phyloP scores from a whole-genome alignment of 2,797 vertebrate genomes.

The Rhinichthys osculus region DNA sequence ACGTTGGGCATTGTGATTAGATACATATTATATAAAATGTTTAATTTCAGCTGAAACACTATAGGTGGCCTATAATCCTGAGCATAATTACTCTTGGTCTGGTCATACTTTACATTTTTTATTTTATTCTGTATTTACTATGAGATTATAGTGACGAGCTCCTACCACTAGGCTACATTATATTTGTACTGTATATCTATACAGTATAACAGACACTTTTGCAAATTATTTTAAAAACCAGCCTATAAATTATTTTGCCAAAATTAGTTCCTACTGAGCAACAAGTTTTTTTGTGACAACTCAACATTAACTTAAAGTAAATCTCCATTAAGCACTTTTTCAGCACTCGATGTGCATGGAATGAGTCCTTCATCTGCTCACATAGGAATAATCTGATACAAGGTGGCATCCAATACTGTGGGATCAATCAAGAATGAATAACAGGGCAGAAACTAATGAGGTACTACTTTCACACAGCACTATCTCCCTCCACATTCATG shows the following conservation, averaged over 20 bases:
- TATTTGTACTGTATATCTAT: not conserved
- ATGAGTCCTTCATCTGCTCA: conserved; percentile 40
- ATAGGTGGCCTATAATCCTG: not conserved
- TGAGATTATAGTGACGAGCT: not conserved
- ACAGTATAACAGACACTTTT: not conserved
- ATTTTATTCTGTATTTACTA: not conserved
- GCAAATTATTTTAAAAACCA: not conserved
- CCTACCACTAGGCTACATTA: not conserved
- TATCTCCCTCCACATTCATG: conserved; percentile 18
- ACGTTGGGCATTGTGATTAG: not conserved
- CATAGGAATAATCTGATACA: conserved; percentile 28
- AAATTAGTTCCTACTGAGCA: not conserved
- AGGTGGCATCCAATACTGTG: conserved; percentile 31
- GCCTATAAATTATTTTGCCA: not conserved
- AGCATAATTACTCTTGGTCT: not conserved
- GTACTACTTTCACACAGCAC: conserved; percentile 25
- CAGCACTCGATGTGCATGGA: conserved; percentile 3
- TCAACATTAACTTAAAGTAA: conserved; percentile 25
- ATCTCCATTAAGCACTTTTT: conserved; percentile 20
- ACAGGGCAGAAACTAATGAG: conserved; percentile 41
- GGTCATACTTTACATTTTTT: not conserved
- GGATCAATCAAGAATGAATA: conserved; percentile 39
- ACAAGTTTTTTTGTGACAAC: not conserved
- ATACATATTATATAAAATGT: not conserved
- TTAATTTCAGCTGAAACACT: not conserved